Evolutionary conservation across 2,888 invertebrate genomes (phyloP).

Genomic region (Drosophila sordidapex): DNA sequence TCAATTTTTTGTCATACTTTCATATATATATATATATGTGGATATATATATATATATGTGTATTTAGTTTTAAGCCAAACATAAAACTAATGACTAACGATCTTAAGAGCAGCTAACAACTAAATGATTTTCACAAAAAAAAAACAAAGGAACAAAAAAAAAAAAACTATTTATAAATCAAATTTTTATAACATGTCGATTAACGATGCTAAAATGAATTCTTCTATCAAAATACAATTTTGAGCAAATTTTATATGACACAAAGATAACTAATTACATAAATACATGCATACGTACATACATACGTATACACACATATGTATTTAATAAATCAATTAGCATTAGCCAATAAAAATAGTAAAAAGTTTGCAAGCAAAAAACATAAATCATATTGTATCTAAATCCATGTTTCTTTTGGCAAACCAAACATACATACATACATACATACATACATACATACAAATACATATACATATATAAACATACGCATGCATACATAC

Average conservation of each 20-base stretch:
- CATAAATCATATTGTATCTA: slow-evolving; percentile 31
- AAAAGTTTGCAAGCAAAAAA: slow-evolving; percentile 44
- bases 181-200: slow-evolving; percentile 62
- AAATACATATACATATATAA: slow-evolving; percentile 36
- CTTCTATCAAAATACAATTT: slow-evolving; percentile 81
- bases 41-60: slow-evolving; percentile 20
- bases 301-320: slow-evolving; percentile 30
- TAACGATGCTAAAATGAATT: slow-evolving; percentile 64
- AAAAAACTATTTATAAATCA: slow-evolving; percentile 55
- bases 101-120: slow-evolving; percentile 33
- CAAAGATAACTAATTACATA: slow-evolving; percentile 15
- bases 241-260: slow-evolving; percentile 67
- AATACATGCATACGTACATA: slow-evolving; percentile 16
- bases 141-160: slow-evolving; percentile 4
- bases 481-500: slow-evolving; percentile 50
- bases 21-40: slow-evolving; percentile 16
- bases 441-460: slow-evolving; percentile 25
- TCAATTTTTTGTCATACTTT: slow-evolving; percentile 73
- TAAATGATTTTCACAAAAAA: slow-evolving; percentile 40
- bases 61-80: slow-evolving; percentile 56
- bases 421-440: slow-evolving; percentile 7
- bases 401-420: slow-evolving; percentile 46
- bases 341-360: slow-evolving; percentile 44
- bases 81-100: slow-evolving; percentile 31
- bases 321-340: slow-evolving; percentile 39